These are phyloP conservation scores for Gobio occitaniae DNA, from an alignment of 2,797 vertebrate species.

Conservation along the genomic window DNA sequence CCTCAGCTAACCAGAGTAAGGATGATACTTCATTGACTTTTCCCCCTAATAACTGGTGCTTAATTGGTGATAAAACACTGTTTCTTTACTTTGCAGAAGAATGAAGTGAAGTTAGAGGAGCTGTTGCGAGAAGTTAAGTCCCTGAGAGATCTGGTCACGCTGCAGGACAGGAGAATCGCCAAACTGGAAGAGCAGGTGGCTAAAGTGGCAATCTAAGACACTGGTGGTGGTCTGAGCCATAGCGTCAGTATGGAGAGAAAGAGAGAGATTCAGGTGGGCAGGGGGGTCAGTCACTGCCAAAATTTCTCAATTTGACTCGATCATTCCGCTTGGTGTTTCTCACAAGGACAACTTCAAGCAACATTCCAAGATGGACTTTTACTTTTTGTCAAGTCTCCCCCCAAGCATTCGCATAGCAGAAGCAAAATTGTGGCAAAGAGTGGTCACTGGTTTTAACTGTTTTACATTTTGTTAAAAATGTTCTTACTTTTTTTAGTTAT, in stretches of 20 bases:
- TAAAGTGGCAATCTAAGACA: constrained; percentile 88
- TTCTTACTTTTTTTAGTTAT: constrained; percentile 69
- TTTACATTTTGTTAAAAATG: constrained; percentile 45
- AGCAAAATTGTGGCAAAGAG: constrained; percentile 51
- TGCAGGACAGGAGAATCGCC: constrained; percentile 93
- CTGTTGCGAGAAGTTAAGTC: constrained; percentile 95
- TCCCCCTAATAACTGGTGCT: neutral
- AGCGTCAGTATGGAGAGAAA: constrained; percentile 31
- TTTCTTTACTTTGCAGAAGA: constrained; percentile 79
- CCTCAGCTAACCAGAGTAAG: constrained; percentile 83
- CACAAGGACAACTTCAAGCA: constrained; percentile 71
- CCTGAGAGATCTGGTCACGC: constrained; percentile 94
- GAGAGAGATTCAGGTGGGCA: constrained; percentile 58
- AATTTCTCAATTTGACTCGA: constrained; percentile 73
- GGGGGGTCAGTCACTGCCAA: constrained; percentile 74
- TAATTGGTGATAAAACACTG: neutral
- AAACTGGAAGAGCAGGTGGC: constrained; percentile 95
- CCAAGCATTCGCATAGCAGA: constrained; percentile 58
- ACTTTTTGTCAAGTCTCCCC: constrained; percentile 65
- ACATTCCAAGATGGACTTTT: constrained; percentile 85
- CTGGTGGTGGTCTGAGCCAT: constrained; percentile 78
- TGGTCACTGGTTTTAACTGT: constrained; percentile 52
- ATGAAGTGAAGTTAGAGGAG: constrained; percentile 96
- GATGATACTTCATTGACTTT: neutral
- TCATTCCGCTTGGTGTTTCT: constrained; percentile 72